Evolutionary conservation across 2,888 invertebrate genomes (phyloP).

Genomic region (Athalia cordata): DNA sequence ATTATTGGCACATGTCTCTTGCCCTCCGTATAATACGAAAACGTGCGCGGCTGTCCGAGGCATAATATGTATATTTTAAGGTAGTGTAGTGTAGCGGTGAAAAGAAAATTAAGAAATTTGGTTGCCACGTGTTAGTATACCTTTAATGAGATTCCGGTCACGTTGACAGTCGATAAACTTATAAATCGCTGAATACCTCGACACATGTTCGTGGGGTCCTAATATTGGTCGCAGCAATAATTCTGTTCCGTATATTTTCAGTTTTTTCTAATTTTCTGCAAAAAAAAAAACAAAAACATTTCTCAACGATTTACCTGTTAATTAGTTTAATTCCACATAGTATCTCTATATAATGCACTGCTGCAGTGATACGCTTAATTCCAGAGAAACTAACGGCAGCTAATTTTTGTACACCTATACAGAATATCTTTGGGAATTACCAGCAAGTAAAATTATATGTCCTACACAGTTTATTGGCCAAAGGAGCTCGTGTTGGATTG

Average conservation of each 20-base stretch:
- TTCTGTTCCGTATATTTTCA: not conserved
- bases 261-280: not conserved
- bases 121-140: constrained; percentile 46
- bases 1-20: constrained; percentile 32
- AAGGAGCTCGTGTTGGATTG: not conserved
- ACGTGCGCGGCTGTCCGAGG: not conserved
- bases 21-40: not conserved
- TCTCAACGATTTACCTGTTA: too few relatives aligned
- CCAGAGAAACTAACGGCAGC: constrained; percentile 21
- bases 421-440: constrained; percentile 25
- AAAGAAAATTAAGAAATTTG: constrained; percentile 15
- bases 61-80: constrained; percentile 1
- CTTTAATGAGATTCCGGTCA: constrained; percentile 65
- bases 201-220: constrained; percentile 10
- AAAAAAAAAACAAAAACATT: not conserved
- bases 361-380: not conserved
- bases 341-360: not conserved
- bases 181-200: not conserved
- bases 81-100: not conserved
- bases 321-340: not conserved
- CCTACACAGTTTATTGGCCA: constrained; percentile 10
- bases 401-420: not conserved
- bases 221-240: too few relatives aligned
- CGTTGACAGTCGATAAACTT: constrained; percentile 53
- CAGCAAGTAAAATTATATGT: not conserved